phyloP scores from a whole-genome alignment of 1,140 invertebrate species.

The Calycopis cecrops region DNA sequence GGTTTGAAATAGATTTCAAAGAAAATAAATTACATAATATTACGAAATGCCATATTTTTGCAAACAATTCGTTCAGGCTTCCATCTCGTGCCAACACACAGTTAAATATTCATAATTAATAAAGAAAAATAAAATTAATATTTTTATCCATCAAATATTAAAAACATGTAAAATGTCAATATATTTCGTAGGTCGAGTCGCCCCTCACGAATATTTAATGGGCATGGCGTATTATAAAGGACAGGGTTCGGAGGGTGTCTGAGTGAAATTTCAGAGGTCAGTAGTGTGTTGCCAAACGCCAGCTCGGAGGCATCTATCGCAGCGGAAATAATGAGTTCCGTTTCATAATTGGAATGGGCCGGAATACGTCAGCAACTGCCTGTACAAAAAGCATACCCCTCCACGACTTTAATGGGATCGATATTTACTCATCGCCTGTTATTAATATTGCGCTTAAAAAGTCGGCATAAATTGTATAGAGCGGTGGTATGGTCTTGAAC shows the following conservation, averaged over 20 bases:
- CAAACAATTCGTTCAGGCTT: too few relatives aligned
- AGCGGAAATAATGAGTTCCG: slow-evolving; percentile 66
- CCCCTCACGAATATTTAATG: slow-evolving; percentile 6
- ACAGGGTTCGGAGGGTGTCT: slow-evolving; percentile 3
- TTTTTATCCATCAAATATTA: slow-evolving; percentile 1
- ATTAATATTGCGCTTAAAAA: too few relatives aligned
- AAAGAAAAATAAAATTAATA: neutral
- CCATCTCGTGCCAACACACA: too few relatives aligned
- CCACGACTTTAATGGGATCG: slow-evolving; percentile 1
- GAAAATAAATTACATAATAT: too few relatives aligned
- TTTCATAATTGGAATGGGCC: slow-evolving; percentile 57
- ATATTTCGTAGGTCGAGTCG: neutral
- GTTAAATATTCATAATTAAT: too few relatives aligned
- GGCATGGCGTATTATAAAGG: slow-evolving; percentile 12
- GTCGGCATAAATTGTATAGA: too few relatives aligned
- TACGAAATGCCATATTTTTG: too few relatives aligned
- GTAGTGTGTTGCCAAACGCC: slow-evolving; percentile 38
- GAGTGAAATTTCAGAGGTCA: slow-evolving; percentile 20
- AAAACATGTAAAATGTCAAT: slow-evolving; percentile 10
- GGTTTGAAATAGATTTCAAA: too few relatives aligned
- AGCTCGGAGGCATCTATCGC: slow-evolving; percentile 39
- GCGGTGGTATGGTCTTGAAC: too few relatives aligned
- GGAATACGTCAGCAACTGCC: too few relatives aligned
- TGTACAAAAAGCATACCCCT: neutral
- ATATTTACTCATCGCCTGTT: too few relatives aligned